phyloP scores from a whole-genome alignment of 2,113 vertebrate species.

The Sceloporus undulatus region DNA sequence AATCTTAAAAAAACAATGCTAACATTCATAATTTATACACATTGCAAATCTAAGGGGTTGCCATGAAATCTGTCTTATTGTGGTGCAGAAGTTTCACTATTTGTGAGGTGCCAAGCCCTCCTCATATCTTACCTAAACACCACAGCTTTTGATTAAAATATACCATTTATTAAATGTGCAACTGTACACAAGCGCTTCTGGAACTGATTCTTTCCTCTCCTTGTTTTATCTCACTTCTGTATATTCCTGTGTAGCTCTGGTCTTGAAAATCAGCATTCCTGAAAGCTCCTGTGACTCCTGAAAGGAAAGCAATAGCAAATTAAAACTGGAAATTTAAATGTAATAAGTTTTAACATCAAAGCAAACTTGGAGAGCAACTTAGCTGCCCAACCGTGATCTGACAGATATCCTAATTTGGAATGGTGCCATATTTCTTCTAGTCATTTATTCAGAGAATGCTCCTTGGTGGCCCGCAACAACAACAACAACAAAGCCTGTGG shows the following conservation, averaged over 20 bases:
- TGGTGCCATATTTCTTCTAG: neutral
- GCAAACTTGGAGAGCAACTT: neutral
- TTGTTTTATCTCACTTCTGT: neutral
- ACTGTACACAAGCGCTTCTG: neutral
- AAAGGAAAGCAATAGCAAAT: neutral
- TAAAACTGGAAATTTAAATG: neutral
- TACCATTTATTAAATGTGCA: neutral
- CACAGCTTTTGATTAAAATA: neutral
- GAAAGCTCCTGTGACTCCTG: neutral
- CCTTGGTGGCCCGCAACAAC: slow-evolving; percentile 1
- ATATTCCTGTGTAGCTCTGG: neutral
- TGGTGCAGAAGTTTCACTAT: neutral
- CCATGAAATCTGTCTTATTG: neutral
- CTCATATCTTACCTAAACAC: neutral
- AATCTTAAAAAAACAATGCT: neutral
- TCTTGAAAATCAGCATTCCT: neutral
- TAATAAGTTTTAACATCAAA: neutral
- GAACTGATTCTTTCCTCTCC: neutral
- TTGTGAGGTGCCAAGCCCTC: neutral
- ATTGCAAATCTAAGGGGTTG: neutral
- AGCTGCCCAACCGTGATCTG: slow-evolving; percentile 1
- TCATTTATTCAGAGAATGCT: slow-evolving; percentile 7
- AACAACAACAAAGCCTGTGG: neutral
- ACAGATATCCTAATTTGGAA: neutral
- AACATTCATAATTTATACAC: neutral